Evolutionary conservation across 2,888 invertebrate genomes (phyloP).

Genomic region (Coenonympha glycerion): DNA sequence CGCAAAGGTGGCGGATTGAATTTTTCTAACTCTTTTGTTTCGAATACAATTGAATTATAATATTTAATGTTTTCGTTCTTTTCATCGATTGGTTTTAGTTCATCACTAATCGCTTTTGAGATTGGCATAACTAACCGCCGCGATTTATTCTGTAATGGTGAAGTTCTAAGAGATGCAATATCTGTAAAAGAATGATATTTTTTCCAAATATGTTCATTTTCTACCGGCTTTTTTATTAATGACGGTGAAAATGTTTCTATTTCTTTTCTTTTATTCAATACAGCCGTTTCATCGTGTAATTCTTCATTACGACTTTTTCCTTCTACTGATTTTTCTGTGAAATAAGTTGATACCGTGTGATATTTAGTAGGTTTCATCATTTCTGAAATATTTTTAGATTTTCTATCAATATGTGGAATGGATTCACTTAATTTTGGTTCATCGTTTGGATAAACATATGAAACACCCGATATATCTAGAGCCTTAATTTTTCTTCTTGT

Average conservation of each 20-base stretch:
- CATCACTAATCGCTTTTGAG: not conserved
- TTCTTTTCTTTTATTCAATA: slow-evolving; percentile 3
- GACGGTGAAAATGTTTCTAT: slow-evolving; percentile 7
- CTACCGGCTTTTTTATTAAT: slow-evolving; percentile 2
- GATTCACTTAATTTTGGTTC: not conserved
- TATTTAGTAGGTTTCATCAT: not conserved
- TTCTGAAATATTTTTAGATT: not conserved
- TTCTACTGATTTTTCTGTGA: not conserved
- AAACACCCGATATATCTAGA: not conserved
- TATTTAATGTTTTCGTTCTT: no score
- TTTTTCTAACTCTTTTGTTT: no score
- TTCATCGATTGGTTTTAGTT: no score
- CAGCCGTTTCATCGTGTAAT: not conserved
- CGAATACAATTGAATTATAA: no score
- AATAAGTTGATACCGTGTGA: not conserved
- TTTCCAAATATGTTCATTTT: slow-evolving; percentile 5
- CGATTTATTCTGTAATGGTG: not conserved
- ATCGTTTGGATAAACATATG: not conserved
- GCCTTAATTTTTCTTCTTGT: not conserved
- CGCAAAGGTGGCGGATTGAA: no score
- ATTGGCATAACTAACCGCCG: not conserved
- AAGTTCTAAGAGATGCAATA: not conserved
- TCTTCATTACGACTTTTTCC: not conserved
- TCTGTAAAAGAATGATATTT: not conserved
- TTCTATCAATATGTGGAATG: no score